phyloP scores from a whole-genome alignment of 2,797 vertebrate genomes.

The Mergus octosetaceus region DNA sequence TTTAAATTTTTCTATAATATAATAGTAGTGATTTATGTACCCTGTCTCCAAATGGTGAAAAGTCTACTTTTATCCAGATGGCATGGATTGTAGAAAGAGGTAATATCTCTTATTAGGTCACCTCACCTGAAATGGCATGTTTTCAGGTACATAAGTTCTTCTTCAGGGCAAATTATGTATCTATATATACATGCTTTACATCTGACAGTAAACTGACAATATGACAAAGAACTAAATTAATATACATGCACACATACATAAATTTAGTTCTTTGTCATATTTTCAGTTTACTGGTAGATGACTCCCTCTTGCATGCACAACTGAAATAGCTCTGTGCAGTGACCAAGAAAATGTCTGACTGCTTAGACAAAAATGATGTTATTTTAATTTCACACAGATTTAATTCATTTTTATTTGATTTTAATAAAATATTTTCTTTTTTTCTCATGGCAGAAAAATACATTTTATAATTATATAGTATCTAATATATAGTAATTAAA shows the following conservation, averaged over 20 bases:
- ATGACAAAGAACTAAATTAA: too few relatives aligned
- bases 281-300: neutral
- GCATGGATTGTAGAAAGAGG: neutral
- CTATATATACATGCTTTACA: too few relatives aligned
- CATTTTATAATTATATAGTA: neutral
- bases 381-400: neutral
- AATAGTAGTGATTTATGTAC: neutral
- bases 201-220: too few relatives aligned
- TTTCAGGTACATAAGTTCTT: neutral
- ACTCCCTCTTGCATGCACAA: neutral
- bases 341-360: neutral
- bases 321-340: neutral
- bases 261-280: neutral
- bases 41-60: neutral
- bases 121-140: neutral
- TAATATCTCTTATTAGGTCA: fast-evolving
- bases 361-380: neutral
- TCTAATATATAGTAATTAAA: neutral
- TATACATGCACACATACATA: neutral
- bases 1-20: neutral
- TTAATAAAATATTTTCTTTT: neutral
- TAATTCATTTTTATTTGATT: neutral
- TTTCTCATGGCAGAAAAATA: too few relatives aligned
- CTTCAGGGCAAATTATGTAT: neutral
- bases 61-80: neutral